Evolutionary conservation across 2,113 vertebrate genomes (phyloP).

Genomic region (Leptosomus discolor): DNA sequence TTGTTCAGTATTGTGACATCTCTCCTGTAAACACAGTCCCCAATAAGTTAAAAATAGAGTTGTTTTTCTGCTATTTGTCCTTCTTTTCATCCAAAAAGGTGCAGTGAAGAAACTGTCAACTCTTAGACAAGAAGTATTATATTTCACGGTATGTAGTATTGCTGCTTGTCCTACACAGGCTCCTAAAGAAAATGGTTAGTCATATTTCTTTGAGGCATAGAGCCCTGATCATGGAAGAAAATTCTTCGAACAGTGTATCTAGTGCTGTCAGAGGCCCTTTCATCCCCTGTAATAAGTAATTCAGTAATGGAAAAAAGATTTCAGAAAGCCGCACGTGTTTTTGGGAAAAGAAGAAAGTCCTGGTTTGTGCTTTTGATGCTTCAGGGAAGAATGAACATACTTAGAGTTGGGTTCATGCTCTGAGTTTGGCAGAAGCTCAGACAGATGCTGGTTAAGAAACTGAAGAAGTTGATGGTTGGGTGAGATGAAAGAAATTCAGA

Average conservation of each 20-base stretch:
- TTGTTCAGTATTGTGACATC: neutral
- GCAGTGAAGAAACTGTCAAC: neutral
- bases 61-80: neutral
- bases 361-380: neutral
- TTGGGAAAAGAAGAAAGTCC: neutral
- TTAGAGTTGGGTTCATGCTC: neutral
- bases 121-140: neutral
- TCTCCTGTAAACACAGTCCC: slow-evolving; percentile 9
- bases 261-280: neutral
- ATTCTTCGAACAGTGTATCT: neutral
- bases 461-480: neutral
- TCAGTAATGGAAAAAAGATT: neutral
- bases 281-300: neutral
- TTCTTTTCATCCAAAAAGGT: neutral
- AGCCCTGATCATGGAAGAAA: neutral
- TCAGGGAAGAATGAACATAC: neutral
- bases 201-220: neutral
- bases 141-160: neutral
- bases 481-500: neutral
- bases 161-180: neutral
- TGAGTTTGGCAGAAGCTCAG: neutral
- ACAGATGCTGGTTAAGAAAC: neutral
- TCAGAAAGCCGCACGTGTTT: neutral
- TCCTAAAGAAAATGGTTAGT: neutral
- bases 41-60: slow-evolving; percentile 8